Conservation (phyloP, 2,797 vertebrate species). For the Sarcoramphus papa region DNA sequence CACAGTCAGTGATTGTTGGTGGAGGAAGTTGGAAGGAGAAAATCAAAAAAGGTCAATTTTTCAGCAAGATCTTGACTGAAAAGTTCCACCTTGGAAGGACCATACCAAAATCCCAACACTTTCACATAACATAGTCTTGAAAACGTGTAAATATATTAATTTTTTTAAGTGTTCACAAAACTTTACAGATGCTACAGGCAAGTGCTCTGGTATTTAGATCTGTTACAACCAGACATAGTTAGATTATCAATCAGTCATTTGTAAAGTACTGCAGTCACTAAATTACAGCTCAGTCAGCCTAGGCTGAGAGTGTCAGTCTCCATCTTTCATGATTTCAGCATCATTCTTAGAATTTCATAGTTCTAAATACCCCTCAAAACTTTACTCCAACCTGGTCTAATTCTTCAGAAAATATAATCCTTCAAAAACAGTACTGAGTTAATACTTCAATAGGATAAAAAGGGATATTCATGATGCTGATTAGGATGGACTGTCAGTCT, state of each 20-base stretch:
- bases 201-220: background rate
- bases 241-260: background rate
- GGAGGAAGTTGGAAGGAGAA: background rate
- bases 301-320: background rate
- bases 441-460: constrained; percentile 20
- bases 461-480: constrained; percentile 20
- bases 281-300: background rate
- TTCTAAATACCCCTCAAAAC: background rate
- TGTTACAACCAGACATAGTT: background rate
- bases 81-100: background rate
- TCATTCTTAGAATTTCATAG: background rate
- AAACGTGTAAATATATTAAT: background rate
- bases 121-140: background rate
- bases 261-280: background rate
- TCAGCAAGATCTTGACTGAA: background rate
- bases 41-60: background rate
- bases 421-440: background rate
- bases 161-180: background rate
- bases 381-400: background rate
- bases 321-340: background rate
- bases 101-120: background rate
- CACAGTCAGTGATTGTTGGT: background rate
- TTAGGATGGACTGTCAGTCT: constrained; percentile 15
- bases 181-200: background rate
- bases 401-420: constrained; percentile 35